Conservation (phyloP, 2,888 invertebrate species). For the Drosophila nr. perissopoda region DNA sequence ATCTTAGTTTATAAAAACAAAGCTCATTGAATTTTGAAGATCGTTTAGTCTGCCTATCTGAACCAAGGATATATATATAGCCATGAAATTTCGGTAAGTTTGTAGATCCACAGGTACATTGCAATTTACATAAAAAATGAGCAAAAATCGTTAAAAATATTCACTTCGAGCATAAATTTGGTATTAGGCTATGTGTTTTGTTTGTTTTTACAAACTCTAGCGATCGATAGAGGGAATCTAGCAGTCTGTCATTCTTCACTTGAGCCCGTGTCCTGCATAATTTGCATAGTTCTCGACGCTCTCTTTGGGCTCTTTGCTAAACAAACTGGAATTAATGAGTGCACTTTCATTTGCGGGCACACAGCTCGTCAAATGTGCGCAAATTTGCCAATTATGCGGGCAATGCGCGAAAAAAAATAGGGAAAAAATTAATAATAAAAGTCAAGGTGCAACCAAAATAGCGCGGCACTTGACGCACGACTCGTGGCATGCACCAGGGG, state of each 20-base stretch:
- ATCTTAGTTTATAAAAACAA: background rate
- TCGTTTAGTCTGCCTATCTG: background rate
- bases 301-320: slow-evolving; percentile 53
- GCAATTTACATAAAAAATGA: background rate
- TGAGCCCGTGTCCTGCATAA: slow-evolving; percentile 11
- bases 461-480: slow-evolving; percentile 69
- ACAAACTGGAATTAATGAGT: slow-evolving; percentile 75
- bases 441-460: slow-evolving; percentile 77
- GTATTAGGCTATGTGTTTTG: background rate
- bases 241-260: background rate
- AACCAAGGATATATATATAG: background rate
- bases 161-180: too few species aligned
- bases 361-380: slow-evolving; percentile 38
- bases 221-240: background rate
- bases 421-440: slow-evolving; percentile 45
- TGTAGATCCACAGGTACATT: background rate
- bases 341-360: slow-evolving; percentile 53
- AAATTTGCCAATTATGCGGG: slow-evolving; percentile 74
- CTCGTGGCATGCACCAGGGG: slow-evolving; percentile 18
- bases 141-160: background rate
- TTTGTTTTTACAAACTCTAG: too few species aligned
- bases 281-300: slow-evolving; percentile 32
- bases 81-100: background rate
- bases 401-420: slow-evolving; percentile 38
- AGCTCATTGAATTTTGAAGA: background rate